phyloP scores from a whole-genome alignment of 1,140 invertebrate species.

The Neodiprion lecontei region DNA sequence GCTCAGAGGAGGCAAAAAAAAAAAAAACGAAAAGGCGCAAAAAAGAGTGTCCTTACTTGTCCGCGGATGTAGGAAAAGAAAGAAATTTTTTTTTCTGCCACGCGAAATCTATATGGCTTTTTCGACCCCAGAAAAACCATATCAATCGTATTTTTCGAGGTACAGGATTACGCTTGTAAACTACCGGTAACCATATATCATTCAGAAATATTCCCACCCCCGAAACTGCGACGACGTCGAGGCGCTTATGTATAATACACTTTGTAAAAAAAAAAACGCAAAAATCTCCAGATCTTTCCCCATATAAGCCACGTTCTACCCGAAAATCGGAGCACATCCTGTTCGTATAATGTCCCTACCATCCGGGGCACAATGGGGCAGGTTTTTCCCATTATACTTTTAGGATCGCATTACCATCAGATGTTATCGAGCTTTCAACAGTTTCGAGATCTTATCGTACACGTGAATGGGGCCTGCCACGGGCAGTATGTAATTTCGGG shows the following conservation, averaged over 20 bases:
- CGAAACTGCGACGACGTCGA: neutral
- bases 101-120: neutral
- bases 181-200: slow-evolving; percentile 4
- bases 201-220: slow-evolving; percentile 11
- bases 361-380: slow-evolving; percentile 32
- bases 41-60: neutral
- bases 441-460: slow-evolving; percentile 47
- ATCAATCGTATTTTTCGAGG: slow-evolving; percentile 3
- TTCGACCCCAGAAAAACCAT: slow-evolving; percentile 7
- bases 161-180: slow-evolving; percentile 9
- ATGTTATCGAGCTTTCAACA: slow-evolving; percentile 44
- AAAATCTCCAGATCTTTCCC: slow-evolving; percentile 10
- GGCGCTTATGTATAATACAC: neutral
- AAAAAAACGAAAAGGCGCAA: neutral
- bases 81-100: neutral
- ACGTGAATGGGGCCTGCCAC: slow-evolving; percentile 35
- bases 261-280: slow-evolving; percentile 13
- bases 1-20: neutral
- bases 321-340: slow-evolving; percentile 45
- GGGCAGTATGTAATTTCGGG: slow-evolving; percentile 39
- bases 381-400: slow-evolving; percentile 48
- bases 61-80: neutral
- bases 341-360: slow-evolving; percentile 36
- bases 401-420: slow-evolving; percentile 50
- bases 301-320: slow-evolving; percentile 36